Conservation (phyloP, 2,113 vertebrate genomes). For the Lagopus leucura region DNA sequence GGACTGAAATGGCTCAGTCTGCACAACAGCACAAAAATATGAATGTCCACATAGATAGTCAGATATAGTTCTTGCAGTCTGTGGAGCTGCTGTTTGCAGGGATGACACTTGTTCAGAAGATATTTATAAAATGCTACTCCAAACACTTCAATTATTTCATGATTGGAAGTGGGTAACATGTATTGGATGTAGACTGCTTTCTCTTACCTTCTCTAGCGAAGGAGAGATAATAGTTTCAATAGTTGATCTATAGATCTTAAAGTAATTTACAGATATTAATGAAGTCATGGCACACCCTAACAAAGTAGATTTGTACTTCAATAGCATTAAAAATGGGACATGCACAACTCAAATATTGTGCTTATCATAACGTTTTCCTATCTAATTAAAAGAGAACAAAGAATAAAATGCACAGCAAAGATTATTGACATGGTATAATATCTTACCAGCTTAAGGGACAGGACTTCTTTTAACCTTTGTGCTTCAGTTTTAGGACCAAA, state of each 20-base stretch:
- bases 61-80: background rate
- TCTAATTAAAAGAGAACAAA: background rate
- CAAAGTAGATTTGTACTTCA: background rate
- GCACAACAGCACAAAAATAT: rapidly evolving
- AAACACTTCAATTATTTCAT: background rate
- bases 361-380: background rate
- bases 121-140: background rate
- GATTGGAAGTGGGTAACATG: background rate
- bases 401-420: background rate
- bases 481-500: background rate
- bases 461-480: background rate
- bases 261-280: background rate
- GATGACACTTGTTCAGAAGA: background rate
- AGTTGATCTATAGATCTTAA: background rate
- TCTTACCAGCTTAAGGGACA: background rate
- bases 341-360: background rate
- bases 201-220: background rate
- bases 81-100: background rate
- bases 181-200: background rate
- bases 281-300: rapidly evolving
- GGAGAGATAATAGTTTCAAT: background rate
- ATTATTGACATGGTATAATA: background rate
- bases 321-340: background rate
- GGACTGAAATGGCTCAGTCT: background rate
- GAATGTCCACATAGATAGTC: background rate